Evolutionary conservation across 2,888 invertebrate genomes (phyloP), one percentile per base, ranked within the genome.

Genomic region (Bombylius discolor): DNA sequence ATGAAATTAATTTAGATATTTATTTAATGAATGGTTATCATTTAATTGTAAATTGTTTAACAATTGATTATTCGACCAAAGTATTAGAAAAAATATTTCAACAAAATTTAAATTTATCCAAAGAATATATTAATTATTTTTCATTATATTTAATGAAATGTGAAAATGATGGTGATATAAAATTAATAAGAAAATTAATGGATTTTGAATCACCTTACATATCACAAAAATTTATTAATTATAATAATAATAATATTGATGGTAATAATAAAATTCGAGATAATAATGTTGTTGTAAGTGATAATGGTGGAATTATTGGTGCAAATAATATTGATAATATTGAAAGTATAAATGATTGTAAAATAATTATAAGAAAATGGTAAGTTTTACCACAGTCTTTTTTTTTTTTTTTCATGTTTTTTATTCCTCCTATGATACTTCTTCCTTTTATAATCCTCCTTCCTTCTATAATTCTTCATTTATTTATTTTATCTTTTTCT

Each of bases 181-280:
- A 81, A 77, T 84, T 94, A 65, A 77, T 95, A 60, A 82, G 96
- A 63, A 91, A 90, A 71, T 77, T 99, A 61, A 91, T 96, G 76
- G 90, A 97, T 73, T 98, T 95, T 78, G 98, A 99, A 79, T 92
- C 95, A 62, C 97, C 98, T 1, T 91, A 87, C 76, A 88, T 97
- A 75, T 93, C 96, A 54, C 84, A 90, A 64, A 87, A 87, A 70
- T 83, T 85, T 71, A 81, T 87, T 58, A 82, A 23, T 23, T 23
- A 23, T 23, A 23, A 23, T 23, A 23, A 23, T 23, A 23, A 23
- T 23, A 23, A 23, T 23, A 23, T 23, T 23, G 23, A 23, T 23
- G 23, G 23, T 23, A 23, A 23, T 23, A 23, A 23, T 23, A 23
- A 23, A 23, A 23, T 23, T 23, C 23, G 23, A 2, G 3, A 1